Base-by-base conservation (phyloP, 2,113 vertebrate genomes). In the Phalacrocorax carbo region DNA sequence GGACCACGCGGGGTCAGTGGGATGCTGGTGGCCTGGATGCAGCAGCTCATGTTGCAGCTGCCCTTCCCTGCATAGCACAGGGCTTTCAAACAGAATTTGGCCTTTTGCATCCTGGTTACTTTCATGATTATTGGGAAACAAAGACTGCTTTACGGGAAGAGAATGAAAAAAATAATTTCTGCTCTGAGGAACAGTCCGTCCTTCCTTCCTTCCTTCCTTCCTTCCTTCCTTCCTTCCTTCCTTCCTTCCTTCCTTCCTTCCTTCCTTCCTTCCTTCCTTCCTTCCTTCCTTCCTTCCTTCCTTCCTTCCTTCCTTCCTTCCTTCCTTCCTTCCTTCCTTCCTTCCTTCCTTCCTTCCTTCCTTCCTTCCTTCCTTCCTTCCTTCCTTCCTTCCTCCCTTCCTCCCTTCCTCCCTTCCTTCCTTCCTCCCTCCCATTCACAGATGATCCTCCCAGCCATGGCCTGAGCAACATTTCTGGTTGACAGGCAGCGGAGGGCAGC, bases 1-100 rank as follows among this genome's bases (percentile, higher is more conserved):
- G 52, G 17, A 82, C 30, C 2, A 0, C 0, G 1, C 0, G 0
- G 38, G 18, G 15, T 17, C 2, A 1, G 38, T 30, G 61, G 52
- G 82, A 34, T 40, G 42, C 22, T 58, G 70, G 18, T 65, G 52
- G 23, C 62, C 85, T 85, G 85, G 48, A 22, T 68, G n/a, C 61
- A 83, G 69, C 34, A 62, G 64, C 80, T 58, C 2, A 0, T 18
- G 21, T 62, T 2, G 0, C 80, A 71, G 82, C 73, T 54, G 29
- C 78, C 52, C 57, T 51, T 54, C 66, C 58, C 57, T n/a, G 65
- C 44, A 64, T 48, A 64, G 75, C 66, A 27, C 84, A 89, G 84
- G 84, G 68, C 44, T 82, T 86, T 93, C 40, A 60, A 64, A 60
- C 27, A 65, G 44, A 85, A 76, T 69, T 88, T 1, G 5, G 76